Evolutionary conservation across 2,797 vertebrate genomes (phyloP).

Genomic region (Paramormyrops hopkinsi): DNA sequence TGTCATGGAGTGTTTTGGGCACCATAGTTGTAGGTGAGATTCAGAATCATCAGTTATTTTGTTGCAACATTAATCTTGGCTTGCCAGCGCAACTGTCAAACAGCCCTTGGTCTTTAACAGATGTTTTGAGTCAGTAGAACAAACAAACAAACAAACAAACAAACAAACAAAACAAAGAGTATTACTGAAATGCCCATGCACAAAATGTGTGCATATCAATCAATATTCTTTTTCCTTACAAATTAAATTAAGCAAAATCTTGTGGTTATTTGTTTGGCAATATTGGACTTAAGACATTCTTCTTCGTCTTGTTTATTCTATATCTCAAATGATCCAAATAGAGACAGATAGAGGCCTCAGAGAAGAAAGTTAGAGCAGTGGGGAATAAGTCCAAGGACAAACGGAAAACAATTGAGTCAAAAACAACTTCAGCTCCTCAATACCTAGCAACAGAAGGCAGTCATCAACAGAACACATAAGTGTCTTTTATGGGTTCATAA

Average conservation of each 20-base stretch:
- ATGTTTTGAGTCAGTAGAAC: background rate
- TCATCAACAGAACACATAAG: constrained; percentile 43
- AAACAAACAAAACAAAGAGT: background rate
- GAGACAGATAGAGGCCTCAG: constrained; percentile 30
- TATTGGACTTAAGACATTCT: background rate
- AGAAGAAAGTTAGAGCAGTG: constrained; percentile 33
- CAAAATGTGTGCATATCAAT: background rate
- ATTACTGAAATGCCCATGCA: background rate
- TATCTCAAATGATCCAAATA: constrained; percentile 22
- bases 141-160: background rate
- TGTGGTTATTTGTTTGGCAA: background rate
- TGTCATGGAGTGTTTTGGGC: background rate
- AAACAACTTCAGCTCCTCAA: constrained; percentile 36
- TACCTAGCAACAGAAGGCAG: constrained; percentile 39
- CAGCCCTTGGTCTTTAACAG: background rate
- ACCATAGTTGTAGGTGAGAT: background rate
- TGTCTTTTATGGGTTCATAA: constrained; percentile 60
- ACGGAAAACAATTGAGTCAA: constrained; percentile 27
- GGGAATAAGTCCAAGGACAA: constrained; percentile 24
- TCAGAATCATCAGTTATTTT: background rate
- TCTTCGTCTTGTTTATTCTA: background rate
- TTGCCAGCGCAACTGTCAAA: background rate
- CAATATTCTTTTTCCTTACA: constrained; percentile 1
- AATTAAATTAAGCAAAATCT: constrained; percentile 17
- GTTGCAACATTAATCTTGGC: background rate